Evolutionary conservation across 2,113 vertebrate species (phyloP).

Genomic region (Misgurnus mizolepis): DNA sequence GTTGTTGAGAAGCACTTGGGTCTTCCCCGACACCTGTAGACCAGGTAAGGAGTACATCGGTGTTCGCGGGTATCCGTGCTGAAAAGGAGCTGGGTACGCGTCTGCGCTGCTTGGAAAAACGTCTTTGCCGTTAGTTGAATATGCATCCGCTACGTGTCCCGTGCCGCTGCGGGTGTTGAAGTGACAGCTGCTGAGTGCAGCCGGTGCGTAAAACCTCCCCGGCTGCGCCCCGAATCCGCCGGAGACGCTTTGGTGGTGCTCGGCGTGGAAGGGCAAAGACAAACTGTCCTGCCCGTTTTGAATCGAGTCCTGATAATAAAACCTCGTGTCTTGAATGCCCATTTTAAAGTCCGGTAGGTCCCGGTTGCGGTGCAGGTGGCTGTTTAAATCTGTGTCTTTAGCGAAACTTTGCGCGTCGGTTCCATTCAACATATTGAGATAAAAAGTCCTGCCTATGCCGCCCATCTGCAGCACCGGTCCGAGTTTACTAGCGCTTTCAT

Average conservation of each 20-base stretch:
- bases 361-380: constrained; percentile 70
- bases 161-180: constrained; percentile 67
- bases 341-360: constrained; percentile 75
- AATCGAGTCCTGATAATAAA: constrained; percentile 73
- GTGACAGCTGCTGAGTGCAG: constrained; percentile 69
- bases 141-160: constrained; percentile 71
- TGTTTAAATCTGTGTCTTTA: constrained; percentile 75
- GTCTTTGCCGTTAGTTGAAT: constrained; percentile 66
- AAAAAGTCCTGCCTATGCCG: constrained; percentile 81
- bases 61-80: constrained; percentile 74
- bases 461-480: constrained; percentile 79
- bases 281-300: constrained; percentile 66
- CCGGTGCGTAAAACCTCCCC: constrained; percentile 73
- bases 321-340: constrained; percentile 77
- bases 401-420: constrained; percentile 78
- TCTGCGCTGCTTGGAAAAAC: constrained; percentile 69
- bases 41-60: constrained; percentile 80
- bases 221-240: constrained; percentile 68
- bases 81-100: constrained; percentile 68
- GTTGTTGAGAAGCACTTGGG: constrained; percentile 90
- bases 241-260: constrained; percentile 61
- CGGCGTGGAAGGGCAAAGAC: constrained; percentile 70
- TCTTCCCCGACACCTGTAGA: constrained; percentile 86
- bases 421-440: constrained; percentile 86
- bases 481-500: constrained; percentile 68